Evolutionary conservation across 2,797 vertebrate genomes (phyloP).

Genomic region (Pogonophryne albipinna): DNA sequence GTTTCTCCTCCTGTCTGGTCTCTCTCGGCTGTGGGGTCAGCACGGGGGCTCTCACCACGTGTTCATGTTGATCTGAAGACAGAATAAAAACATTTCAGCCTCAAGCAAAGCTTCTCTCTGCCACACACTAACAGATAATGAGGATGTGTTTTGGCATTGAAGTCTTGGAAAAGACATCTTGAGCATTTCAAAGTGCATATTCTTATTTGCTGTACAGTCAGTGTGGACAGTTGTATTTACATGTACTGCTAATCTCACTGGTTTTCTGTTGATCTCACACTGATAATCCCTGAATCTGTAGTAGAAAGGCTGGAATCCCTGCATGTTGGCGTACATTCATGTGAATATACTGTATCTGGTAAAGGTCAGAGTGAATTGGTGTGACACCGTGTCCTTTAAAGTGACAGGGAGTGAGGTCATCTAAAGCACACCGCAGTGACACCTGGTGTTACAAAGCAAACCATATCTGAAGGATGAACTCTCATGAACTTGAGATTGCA

Average conservation of each 20-base stretch:
- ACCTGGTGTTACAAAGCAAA: not conserved
- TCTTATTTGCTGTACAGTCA: not conserved
- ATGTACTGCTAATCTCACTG: slow-evolving; percentile 33
- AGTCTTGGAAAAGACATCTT: not conserved
- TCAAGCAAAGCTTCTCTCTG: not conserved
- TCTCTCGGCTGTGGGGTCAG: slow-evolving; percentile 6
- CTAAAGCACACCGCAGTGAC: not conserved
- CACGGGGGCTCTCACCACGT: not conserved
- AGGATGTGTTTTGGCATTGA: not conserved
- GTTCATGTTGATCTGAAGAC: slow-evolving; percentile 30
- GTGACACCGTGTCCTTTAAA: slow-evolving; percentile 44
- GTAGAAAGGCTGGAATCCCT: slow-evolving; percentile 3
- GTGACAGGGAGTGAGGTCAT: slow-evolving; percentile 17
- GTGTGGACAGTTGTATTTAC: slow-evolving; percentile 4
- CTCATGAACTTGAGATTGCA: not conserved
- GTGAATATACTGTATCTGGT: not conserved
- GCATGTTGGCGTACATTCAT: not conserved
- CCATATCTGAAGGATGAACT: not conserved
- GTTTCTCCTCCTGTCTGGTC: not conserved
- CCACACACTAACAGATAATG: not conserved
- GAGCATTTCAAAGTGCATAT: not conserved
- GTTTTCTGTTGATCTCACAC: not conserved
- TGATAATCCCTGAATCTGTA: slow-evolving; percentile 40
- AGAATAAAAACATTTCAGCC: slow-evolving; percentile 5
- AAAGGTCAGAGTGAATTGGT: slow-evolving; percentile 36